phyloP scores from a whole-genome alignment of 2,113 vertebrate species.

The Hydropotes inermis region DNA sequence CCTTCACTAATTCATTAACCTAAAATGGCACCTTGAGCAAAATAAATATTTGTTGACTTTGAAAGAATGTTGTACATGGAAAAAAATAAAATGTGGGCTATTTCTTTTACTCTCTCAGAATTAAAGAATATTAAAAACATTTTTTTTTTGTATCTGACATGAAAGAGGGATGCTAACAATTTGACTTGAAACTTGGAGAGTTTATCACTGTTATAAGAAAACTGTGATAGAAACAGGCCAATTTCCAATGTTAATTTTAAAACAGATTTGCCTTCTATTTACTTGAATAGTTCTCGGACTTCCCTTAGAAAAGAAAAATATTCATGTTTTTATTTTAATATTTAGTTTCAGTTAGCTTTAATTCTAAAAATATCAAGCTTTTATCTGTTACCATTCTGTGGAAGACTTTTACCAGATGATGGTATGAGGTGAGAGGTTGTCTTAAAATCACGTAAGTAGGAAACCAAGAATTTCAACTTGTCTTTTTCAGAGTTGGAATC shows the following conservation, averaged over 20 bases:
- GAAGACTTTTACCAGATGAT: background rate
- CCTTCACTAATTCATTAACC: background rate
- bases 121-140: background rate
- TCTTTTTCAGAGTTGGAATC: background rate
- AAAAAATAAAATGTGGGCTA: background rate
- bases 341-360: conserved; percentile 17
- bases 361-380: background rate
- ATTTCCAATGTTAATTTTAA: background rate
- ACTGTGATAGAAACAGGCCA: background rate
- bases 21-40: background rate
- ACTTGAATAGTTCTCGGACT: background rate
- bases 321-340: background rate
- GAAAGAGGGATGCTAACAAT: background rate
- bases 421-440: background rate
- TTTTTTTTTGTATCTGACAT: background rate
- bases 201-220: background rate
- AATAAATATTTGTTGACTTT: background rate
- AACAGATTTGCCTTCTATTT: background rate
- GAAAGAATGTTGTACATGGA: background rate
- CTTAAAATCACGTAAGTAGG: background rate
- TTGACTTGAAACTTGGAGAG: background rate
- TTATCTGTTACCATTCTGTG: background rate
- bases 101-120: background rate
- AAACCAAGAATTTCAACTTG: background rate
- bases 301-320: background rate